Conservation (phyloP, 2,797 vertebrate genomes). For the Enteromius argenteus region DNA sequence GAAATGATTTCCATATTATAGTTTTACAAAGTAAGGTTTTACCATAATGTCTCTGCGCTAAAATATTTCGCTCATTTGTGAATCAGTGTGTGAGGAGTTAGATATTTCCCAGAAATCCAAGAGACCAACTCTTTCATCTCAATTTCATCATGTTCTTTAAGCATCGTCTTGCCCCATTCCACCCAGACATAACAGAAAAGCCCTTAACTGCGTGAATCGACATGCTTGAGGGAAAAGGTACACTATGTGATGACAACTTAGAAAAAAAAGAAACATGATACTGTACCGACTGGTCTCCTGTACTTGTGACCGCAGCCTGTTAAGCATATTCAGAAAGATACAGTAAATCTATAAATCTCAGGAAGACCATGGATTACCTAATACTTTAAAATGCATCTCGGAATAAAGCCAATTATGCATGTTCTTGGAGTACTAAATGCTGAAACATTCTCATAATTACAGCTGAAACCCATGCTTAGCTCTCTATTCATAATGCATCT, state of each 20-base stretch:
- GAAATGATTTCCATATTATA: not conserved
- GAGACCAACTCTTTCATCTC: slow-evolving; percentile 16
- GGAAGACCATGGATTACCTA: slow-evolving; percentile 76
- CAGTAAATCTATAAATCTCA: slow-evolving; percentile 84
- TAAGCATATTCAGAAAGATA: slow-evolving; percentile 89
- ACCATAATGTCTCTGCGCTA: not conserved
- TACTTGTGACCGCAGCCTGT: slow-evolving; percentile 90
- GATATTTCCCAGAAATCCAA: slow-evolving; percentile 14
- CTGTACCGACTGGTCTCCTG: slow-evolving; percentile 90
- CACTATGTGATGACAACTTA: slow-evolving; percentile 82
- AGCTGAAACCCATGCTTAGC: slow-evolving; percentile 13
- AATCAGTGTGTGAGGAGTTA: slow-evolving; percentile 53
- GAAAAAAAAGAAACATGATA: slow-evolving; percentile 82
- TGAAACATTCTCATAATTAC: slow-evolving; percentile 56
- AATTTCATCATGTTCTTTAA: slow-evolving; percentile 45
- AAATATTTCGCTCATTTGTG: not conserved
- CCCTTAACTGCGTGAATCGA: slow-evolving; percentile 76
- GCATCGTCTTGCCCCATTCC: slow-evolving; percentile 63
- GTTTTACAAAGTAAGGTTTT: slow-evolving; percentile 12
- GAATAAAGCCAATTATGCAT: slow-evolving; percentile 66
- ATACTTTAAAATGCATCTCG: slow-evolving; percentile 68
- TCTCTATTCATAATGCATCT: slow-evolving; percentile 40
- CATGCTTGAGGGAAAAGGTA: slow-evolving; percentile 82
- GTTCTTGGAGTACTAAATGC: slow-evolving; percentile 48
- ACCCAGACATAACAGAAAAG: slow-evolving; percentile 66